Base-by-base conservation (phyloP, 2,113 vertebrate genomes). In the Varanus komodoensis region DNA sequence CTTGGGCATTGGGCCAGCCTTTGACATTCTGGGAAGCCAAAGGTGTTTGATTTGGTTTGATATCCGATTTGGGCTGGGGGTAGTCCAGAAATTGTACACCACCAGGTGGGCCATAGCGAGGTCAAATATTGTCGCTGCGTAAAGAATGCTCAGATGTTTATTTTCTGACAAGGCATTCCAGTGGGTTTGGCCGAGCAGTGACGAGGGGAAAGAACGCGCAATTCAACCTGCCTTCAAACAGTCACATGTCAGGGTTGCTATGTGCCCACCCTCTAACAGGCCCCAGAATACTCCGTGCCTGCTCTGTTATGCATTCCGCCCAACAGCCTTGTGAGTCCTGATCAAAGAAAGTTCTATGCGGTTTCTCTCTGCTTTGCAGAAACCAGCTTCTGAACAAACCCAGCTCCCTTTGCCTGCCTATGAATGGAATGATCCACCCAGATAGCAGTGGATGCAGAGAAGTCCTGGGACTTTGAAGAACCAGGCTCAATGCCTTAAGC, bases 201-300 rank as follows among this genome's bases (percentile, higher is more conserved):
- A 85, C 34, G 32, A 17, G 2, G 29, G 38, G 85, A 54, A 84
- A 77, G 83, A 91, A 93, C 75, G 82, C 14, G 23, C 90, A 95
- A 69, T 91, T 92, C 89, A 89, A 57, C 0, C 2, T 88, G 77
- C 0, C 48, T 89, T 89, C 83, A n/a, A 82, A 54, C 91, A 64
- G 92, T 93, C 95, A 32, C 78, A 68, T 86, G 7, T 1, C 50
- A 50, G 32, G 84, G 82, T 90, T 82, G 50, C 19, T 57, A 15
- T 87, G 48, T 87, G 52, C 7, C 21, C 94, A 85, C 57, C 86
- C 54, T 92, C 71, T 86, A 81, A 32, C 52, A 0, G 81, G n/a
- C 88, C 87, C 48, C 87, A 71, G 86, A 79, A 93, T 71, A 3
- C 0, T 29, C 0, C 0, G 0, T 6, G 21, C 64, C 80, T 14